Base-by-base conservation (phyloP, 2,797 vertebrate species). In the Hydrolagus colliei region DNA sequence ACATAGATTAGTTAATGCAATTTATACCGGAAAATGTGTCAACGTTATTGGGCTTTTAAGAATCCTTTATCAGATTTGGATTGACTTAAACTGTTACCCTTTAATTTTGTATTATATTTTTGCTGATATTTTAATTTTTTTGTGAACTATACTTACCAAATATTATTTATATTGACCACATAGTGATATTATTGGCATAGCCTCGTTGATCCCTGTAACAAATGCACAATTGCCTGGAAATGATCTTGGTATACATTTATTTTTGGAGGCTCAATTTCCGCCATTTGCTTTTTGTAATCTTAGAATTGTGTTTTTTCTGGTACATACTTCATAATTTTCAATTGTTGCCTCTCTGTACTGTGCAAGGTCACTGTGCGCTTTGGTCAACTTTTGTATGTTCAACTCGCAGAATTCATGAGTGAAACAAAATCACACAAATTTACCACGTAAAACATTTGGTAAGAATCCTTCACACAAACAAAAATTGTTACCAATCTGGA, bases 121-220 rank as follows among this genome's bases (percentile, higher is more conserved):
- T 84, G 79, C 65, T 84, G 79, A 84, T 84, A 18, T 71, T 52
- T 84, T 35, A 82, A 82, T 41, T 68, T 84, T 73, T 84, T 84
- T 84, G 65, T 84, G 79, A 84, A 71, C 32, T 35, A 32, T 16
- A 27, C 14, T 84, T 84, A 16, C 32, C 79, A 84, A 84, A 84
- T 84, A 71, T 84, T 71, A 71, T 71, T 71, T 67, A 84, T 41
- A 71, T 84, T 84, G 63, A 68, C 65, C 67, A 82, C 65, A 84
- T 20, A 68, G 14, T 52, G 65, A 84, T 84, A 52, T 68, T 16
- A 84, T 84, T 71, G 20, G 71, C 32, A 63, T 41, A 16, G 22
- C 13, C 13, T 27, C 62, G 67, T 82, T 82, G 78, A 82, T 22
- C 62, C n/a, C 78, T 67, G 32, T 71, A 84, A 71, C 65, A 84